Evolutionary conservation across 2,113 vertebrate species (phyloP).

Genomic region (Pelmatolapia mariae): DNA sequence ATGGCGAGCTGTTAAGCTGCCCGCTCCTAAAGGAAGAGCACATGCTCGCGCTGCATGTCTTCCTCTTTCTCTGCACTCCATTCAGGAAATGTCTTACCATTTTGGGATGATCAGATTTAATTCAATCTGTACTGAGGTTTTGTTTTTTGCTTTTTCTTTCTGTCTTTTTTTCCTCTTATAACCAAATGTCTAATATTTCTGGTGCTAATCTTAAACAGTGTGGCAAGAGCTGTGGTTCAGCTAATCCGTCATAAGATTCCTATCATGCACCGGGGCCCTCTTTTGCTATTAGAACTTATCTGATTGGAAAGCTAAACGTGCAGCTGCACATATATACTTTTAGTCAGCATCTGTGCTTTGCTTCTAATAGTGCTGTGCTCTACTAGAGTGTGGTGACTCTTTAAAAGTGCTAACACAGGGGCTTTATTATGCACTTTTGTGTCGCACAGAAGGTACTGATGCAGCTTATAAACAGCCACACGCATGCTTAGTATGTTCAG

Average conservation of each 20-base stretch:
- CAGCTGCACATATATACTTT: background rate
- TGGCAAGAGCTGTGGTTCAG: conserved; percentile 19
- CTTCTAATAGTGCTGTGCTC: background rate
- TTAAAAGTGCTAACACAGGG: background rate
- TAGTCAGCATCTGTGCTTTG: background rate
- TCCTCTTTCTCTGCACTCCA: background rate
- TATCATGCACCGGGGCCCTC: background rate
- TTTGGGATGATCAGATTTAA: background rate
- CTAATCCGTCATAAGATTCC: conserved; percentile 8
- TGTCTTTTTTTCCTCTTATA: background rate
- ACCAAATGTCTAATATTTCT: conserved; percentile 28
- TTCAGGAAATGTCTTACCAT: background rate
- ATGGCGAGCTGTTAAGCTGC: conserved; percentile 12
- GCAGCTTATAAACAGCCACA: background rate
- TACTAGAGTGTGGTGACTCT: background rate
- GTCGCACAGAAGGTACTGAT: background rate
- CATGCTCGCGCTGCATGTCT: background rate
- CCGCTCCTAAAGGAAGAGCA: background rate
- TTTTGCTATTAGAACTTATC: background rate
- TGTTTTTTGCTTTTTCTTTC: background rate
- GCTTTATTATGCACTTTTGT: background rate
- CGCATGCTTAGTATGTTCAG: background rate
- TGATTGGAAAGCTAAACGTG: background rate
- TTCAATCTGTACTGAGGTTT: conserved; percentile 27
- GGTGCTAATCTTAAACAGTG: conserved; percentile 28